Evolutionary conservation across 2,797 vertebrate species (phyloP), one percentile per base, ranked within the genome.

Genomic region (Falco biarmicus): DNA sequence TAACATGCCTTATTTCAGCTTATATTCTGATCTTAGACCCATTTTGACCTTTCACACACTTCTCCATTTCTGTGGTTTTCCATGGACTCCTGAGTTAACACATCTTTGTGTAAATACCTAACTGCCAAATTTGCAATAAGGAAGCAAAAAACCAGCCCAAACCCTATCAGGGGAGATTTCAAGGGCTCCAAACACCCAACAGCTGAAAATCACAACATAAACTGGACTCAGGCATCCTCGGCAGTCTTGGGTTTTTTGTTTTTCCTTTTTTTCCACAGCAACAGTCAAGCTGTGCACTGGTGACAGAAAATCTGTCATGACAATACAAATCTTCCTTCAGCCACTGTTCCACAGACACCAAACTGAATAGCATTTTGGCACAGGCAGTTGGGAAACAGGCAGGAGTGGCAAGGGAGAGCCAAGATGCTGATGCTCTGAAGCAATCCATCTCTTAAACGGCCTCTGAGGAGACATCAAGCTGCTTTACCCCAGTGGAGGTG

Each of bases 271-370:
- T 69, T 50, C 26, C 45, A 80, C 68, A 87, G 71, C 48, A 94
- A 74, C 25, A 90, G 63, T 92, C 91, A 91, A 95, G 79, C 83
- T 91, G 80, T 90, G 77, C 2, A 5, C 80, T 79, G 45, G 70
- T 95, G 89, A 75, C 74, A 91, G 85, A 87, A 95, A 95, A 96
- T 86, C 93, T 95, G 91, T 88, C 74, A 78, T 88, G 90, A 95
- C 47, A 90, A 79, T 91, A 82, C 0, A 1, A 77, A 78, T 90
- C 70, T 84, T 95, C 63, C 82, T 92, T 57, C 59, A 63, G 69
- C 61, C 80, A 51, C 61, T 73, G 66, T 39, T 94, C 68, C 0
- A 14, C 73, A 94, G 74, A 74, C 73, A 83, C 34, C 41, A 88
- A 57, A 25, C 47, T 88, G 91, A 96, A 93, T 3, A 86, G 28